These are phyloP conservation scores for Nymphalis c-album DNA, from an alignment of 2,888 invertebrate genomes.

Conservation along the genomic window DNA sequence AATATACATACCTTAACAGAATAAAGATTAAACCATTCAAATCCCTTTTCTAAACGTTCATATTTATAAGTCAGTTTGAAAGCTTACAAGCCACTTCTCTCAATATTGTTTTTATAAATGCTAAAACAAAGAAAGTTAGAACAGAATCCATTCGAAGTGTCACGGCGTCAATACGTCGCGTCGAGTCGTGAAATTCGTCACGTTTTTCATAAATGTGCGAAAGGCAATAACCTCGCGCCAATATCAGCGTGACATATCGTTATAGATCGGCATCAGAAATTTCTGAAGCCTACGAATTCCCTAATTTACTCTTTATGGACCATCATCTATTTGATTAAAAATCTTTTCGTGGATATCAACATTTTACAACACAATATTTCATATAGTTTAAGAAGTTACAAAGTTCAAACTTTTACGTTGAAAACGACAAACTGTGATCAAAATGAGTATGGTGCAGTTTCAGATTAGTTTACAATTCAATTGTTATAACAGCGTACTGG, in stretches of 20 bases:
- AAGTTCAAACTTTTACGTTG: neutral
- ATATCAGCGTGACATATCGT: conserved; percentile 28
- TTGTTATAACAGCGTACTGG: conserved; percentile 21
- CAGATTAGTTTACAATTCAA: conserved; percentile 27
- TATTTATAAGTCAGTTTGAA: too few relatives aligned
- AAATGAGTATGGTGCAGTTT: conserved; percentile 12
- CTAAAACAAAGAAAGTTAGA: neutral
- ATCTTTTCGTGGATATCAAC: neutral
- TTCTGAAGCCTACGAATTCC: conserved; percentile 26
- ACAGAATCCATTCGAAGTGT: neutral
- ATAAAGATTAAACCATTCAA: too few relatives aligned
- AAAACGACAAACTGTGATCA: neutral
- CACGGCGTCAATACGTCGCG: conserved; percentile 28
- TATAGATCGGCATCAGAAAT: conserved; percentile 29
- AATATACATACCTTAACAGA: too few relatives aligned
- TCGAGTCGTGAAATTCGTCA: conserved; percentile 43
- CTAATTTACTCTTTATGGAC: neutral
- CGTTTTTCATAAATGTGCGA: conserved; percentile 51
- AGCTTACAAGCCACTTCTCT: too few relatives aligned
- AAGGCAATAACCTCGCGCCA: conserved; percentile 46
- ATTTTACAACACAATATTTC: neutral
- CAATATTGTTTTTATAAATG: neutral
- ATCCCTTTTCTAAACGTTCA: too few relatives aligned
- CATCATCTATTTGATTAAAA: neutral
- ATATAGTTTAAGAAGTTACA: too few relatives aligned